Evolutionary conservation across 1,140 invertebrate species (phyloP).

Genomic region (Drosophila dunni): DNA sequence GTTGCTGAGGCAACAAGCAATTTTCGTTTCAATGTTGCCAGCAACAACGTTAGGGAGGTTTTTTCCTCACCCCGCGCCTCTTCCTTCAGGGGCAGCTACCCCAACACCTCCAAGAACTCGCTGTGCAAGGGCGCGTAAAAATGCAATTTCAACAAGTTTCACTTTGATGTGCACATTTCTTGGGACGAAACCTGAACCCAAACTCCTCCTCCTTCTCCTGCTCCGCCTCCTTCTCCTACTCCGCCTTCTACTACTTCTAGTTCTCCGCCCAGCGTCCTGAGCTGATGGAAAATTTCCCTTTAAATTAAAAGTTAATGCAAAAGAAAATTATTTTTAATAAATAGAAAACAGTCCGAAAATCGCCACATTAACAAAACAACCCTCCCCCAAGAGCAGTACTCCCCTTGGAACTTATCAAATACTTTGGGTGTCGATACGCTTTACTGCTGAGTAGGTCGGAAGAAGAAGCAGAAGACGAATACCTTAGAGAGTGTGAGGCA

Average conservation of each 20-base stretch:
- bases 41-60: conserved; percentile 25
- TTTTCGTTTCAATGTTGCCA: conserved; percentile 50
- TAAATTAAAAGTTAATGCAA: conserved; percentile 80
- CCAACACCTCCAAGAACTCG: conserved; percentile 37
- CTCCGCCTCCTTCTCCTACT: background rate
- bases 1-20: conserved; percentile 64
- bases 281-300: conserved; percentile 55
- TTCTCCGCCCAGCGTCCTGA: background rate
- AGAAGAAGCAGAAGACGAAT: background rate
- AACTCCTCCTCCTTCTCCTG: conserved; percentile 11
- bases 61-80: background rate
- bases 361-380: conserved; percentile 62
- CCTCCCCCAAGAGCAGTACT: conserved; percentile 2
- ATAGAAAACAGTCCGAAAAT: conserved; percentile 78
- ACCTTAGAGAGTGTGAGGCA: conserved; percentile 14
- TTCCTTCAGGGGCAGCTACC: background rate
- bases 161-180: conserved; percentile 80
- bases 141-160: conserved; percentile 82
- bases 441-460: conserved; percentile 29
- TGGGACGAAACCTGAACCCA: conserved; percentile 35
- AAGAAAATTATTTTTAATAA: conserved; percentile 82
- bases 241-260: conserved; percentile 2
- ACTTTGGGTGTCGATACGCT: conserved; percentile 35
- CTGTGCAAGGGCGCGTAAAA: conserved; percentile 79
- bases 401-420: background rate